Base-by-base conservation (phyloP, 2,888 invertebrate genomes). In the Ethmia dodecea region DNA sequence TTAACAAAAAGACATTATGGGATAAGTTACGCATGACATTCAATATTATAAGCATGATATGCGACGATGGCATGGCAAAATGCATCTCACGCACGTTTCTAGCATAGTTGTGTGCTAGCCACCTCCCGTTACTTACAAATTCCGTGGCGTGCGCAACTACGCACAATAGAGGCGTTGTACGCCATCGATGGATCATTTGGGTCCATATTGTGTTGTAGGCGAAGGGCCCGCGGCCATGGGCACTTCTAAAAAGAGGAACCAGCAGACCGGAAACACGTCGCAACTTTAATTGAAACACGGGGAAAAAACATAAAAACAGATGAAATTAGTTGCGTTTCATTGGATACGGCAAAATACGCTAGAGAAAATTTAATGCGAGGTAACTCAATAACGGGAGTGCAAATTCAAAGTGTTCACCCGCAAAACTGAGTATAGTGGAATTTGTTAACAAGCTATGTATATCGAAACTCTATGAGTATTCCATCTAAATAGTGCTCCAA, bases 81-180 rank as follows among this genome's bases (percentile, higher is more conserved):
- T 69, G 67, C 69, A 66, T 54, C 64, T 64, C 64, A 73, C 65
- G 67, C 66, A 70, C 54, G 58, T 65, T 64, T 54, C 51, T 55
- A 54, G 45, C 47, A 29, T 37, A 61, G 55, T 56, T 49, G 57
- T 69, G 57, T 73, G 68, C 63, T 68, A 71, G 64, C 57, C 51
- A 70, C 68, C 64, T 73, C 70, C 75, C 75, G 75, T 77, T 75
- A 76, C 55, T 60, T 52, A 69, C 60, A 66, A 71, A 75, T 78
- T 73, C 75, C 70, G 59, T 51, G 50, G 60, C 64, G 50, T 54
- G 54, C 54, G n/a, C n/a, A n/a, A n/a, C n/a, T n/a, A n/a, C n/a
- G 60, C 63, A 78, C 72, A 76, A 78, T 73, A 47, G 61, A 56
- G 46, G 60, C 60, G 57, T 57, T 54, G 52, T 55, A 58, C 51